phyloP scores from a whole-genome alignment of 2,113 vertebrate species.

The Condylura cristata region DNA sequence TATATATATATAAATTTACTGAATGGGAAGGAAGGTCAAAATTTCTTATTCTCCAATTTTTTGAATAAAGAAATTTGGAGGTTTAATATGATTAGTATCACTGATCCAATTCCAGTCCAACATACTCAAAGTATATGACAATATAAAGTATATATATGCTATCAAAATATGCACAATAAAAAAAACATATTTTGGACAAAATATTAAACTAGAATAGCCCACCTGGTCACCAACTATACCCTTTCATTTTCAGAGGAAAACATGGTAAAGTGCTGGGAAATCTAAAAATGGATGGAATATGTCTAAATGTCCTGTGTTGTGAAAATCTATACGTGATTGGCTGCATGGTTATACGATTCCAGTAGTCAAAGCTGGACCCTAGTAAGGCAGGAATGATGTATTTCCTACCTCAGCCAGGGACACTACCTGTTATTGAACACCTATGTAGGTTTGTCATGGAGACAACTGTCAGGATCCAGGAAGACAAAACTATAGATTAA shows the following conservation, averaged over 20 bases:
- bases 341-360: neutral
- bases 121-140: neutral
- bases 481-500: neutral
- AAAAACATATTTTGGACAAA: neutral
- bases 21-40: neutral
- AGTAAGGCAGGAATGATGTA: neutral
- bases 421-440: neutral
- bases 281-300: neutral
- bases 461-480: neutral
- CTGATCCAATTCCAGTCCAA: neutral
- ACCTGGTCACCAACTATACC: neutral
- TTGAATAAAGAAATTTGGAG: neutral
- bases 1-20: neutral
- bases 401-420: neutral
- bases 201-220: neutral
- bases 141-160: neutral
- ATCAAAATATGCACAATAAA: neutral
- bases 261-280: neutral
- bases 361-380: neutral
- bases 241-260: neutral
- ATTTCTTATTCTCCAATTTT: neutral
- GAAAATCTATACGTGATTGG: neutral
- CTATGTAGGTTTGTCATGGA: neutral
- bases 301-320: neutral
- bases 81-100: neutral